Conservation (phyloP, 2,888 invertebrate genomes). For the Plagiodera versicolora region DNA sequence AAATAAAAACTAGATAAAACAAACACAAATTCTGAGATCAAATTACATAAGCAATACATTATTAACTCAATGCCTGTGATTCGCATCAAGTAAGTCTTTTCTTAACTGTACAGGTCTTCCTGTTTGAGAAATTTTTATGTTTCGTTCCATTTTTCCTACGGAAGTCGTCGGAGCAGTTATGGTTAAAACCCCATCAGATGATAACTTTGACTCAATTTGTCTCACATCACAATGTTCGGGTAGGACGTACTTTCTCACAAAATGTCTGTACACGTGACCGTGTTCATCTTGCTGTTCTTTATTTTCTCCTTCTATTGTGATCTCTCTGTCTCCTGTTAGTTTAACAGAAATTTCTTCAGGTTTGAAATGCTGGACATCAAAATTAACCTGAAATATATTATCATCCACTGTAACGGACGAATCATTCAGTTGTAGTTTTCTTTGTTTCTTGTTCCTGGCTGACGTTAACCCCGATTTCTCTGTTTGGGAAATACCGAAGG, state of each 20-base stretch:
- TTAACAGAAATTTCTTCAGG: conserved; percentile 28
- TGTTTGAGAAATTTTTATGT: conserved; percentile 21
- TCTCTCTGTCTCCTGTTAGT: conserved; percentile 19
- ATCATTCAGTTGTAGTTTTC: background rate
- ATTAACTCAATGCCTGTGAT: no score
- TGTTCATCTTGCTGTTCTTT: conserved; percentile 28
- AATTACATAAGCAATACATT: no score
- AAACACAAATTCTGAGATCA: no score
- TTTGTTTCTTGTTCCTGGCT: background rate
- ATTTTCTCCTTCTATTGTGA: conserved; percentile 28
- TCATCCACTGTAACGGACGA: conserved; percentile 17
- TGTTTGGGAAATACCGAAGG: conserved; percentile 8
- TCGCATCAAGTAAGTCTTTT: no score
- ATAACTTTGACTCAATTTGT: conserved; percentile 22
- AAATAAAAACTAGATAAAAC: no score
- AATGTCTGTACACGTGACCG: conserved; percentile 27
- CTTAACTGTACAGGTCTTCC: conserved; percentile 12
- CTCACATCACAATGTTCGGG: conserved; percentile 25
- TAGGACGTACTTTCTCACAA: conserved; percentile 24
- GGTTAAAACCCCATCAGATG: conserved; percentile 25
- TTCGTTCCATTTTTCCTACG: conserved; percentile 12
- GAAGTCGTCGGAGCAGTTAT: conserved; percentile 21
- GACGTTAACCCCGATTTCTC: background rate
- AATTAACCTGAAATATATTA: conserved; percentile 25
- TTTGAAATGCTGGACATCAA: conserved; percentile 29